Evolutionary conservation across 1,140 invertebrate genomes (phyloP).

Genomic region (Leptestheria dahalacensis): DNA sequence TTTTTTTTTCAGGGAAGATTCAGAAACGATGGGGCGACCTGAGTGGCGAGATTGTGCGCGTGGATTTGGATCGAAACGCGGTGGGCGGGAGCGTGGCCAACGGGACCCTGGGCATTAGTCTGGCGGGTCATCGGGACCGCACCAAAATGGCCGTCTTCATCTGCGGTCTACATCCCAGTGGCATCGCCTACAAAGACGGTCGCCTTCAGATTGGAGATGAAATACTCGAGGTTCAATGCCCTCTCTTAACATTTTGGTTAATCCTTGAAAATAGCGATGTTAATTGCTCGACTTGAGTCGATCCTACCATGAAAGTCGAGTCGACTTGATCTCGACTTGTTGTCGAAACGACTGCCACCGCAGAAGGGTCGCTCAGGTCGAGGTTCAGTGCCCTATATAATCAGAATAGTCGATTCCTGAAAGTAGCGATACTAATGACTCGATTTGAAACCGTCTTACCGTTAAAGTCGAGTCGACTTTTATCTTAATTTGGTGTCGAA

Average conservation of each 20-base stretch:
- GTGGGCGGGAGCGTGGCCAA: slow-evolving; percentile 26
- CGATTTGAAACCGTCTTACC: too few species aligned
- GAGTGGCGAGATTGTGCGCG: slow-evolving; percentile 38
- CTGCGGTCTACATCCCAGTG: slow-evolving; percentile 81
- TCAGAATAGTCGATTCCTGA: too few species aligned
- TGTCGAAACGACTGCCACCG: too few species aligned
- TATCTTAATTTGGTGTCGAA: too few species aligned
- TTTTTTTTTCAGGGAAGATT: slow-evolving; percentile 25
- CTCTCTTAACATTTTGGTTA: not conserved
- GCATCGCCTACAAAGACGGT: slow-evolving; percentile 55
- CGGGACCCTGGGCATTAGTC: slow-evolving; percentile 59
- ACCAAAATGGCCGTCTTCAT: slow-evolving; percentile 93
- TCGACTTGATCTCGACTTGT: too few species aligned
- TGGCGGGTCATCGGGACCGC: slow-evolving; percentile 86
- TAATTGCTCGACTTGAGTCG: too few species aligned
- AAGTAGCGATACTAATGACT: too few species aligned
- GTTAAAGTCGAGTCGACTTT: too few species aligned
- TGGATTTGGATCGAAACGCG: slow-evolving; percentile 47
- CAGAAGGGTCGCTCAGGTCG: too few species aligned
- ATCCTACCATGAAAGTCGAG: too few species aligned
- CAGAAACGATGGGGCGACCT: slow-evolving; percentile 23
- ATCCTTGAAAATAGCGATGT: too few species aligned
- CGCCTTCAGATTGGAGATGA: slow-evolving; percentile 83
- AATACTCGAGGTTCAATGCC: slow-evolving; percentile 68
- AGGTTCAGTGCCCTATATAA: too few species aligned